Evolutionary conservation across 2,113 vertebrate species (phyloP), one percentile per base, ranked within the genome.

Genomic region (Verasper variegatus): DNA sequence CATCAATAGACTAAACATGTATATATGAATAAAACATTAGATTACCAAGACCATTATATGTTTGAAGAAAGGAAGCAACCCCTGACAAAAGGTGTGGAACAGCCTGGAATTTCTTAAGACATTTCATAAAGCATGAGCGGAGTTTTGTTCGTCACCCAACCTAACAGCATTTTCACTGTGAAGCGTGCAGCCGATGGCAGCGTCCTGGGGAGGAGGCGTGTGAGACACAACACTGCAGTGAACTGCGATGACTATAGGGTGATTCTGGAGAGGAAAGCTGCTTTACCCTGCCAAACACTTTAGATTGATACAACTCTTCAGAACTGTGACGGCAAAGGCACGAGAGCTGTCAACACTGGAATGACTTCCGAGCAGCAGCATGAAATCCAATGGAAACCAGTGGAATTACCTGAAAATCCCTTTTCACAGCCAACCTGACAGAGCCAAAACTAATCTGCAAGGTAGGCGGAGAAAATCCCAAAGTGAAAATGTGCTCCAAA

Each of bases 301-400:
- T 15, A 54, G 51, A 21, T 54, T 10, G 51, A 54, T 21, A 54
- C 45, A 7, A 57, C 21, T 75, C 10, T 58, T 55, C 3, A 15
- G 13, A 35, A 63, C 35, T 21, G 12, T 82, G 68, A 76, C 71
- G 1, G 5, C n/a, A 20, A 55, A 58, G n/a, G 20, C n/a, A 54
- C 11, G 60, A 24, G 27, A 74, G 20, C 77, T 23, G 17, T 51
- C 14, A 31, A 40, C 31, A 52, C 40, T 81, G 74, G 81, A 81
- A 64, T 60, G 37, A 26, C 71, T 77, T 82, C 72, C 82, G 57
- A 89, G 82, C 17, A 57, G 45, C 12, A 31, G n/a, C 54, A 35
- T 59, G n/a, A 78, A 80, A 75, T n/a, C 66, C 21, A 12, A 1
- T 18, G 23, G 37, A 62, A 61, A 21, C 14, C 45, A 40, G 23